Evolutionary conservation across 2,113 vertebrate species (phyloP).

Genomic region (Gasterosteus nipponicus): DNA sequence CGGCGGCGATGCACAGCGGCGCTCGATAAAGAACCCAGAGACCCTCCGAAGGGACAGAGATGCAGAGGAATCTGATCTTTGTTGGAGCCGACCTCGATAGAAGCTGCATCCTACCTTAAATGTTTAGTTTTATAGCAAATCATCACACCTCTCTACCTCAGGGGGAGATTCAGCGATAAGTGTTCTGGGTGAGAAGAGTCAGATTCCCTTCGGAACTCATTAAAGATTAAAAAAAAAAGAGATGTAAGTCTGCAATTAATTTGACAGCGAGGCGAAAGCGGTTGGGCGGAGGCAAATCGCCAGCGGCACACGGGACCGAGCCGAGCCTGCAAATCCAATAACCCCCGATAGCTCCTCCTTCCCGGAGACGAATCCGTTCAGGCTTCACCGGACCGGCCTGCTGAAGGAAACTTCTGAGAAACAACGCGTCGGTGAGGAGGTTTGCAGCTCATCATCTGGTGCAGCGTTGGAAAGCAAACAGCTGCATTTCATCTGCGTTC

Average conservation of each 20-base stretch:
- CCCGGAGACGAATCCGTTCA: conserved; percentile 53
- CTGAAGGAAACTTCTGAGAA: conserved; percentile 35
- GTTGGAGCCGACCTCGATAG: background rate
- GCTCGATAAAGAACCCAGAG: conserved; percentile 5
- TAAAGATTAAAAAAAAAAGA: conserved; percentile 28
- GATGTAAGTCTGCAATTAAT: conserved; percentile 14
- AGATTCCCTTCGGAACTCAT: background rate
- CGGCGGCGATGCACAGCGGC: background rate
- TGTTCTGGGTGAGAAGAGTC: conserved; percentile 3
- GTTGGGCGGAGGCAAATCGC: conserved; percentile 6
- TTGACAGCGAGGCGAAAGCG: conserved; percentile 7
- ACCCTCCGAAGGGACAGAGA: background rate
- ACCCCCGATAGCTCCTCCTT: conserved; percentile 49
- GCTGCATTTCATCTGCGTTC: conserved; percentile 35
- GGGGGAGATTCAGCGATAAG: background rate
- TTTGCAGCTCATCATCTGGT: conserved; percentile 16
- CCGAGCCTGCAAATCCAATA: conserved; percentile 58
- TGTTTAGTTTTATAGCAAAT: background rate
- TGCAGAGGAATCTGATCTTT: background rate
- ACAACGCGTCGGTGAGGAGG: conserved; percentile 15
- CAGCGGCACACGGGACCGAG: conserved; percentile 38
- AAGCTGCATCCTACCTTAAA: background rate
- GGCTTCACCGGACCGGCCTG: conserved; percentile 33
- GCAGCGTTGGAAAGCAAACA: conserved; percentile 11
- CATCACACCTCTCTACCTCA: background rate